Conservation (phyloP, 2,888 invertebrate species). For the Rosalia funebris region DNA sequence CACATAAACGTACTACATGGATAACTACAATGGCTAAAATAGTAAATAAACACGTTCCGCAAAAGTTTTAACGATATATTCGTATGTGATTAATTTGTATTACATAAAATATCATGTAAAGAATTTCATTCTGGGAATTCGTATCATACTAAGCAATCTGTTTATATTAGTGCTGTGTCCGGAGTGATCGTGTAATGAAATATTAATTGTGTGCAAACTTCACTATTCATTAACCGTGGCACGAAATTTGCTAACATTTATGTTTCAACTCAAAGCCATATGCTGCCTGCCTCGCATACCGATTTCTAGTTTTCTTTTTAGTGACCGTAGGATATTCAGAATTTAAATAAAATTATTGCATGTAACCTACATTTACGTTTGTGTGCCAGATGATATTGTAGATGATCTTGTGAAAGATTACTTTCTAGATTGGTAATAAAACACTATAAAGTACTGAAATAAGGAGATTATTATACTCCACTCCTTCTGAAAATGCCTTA, state of each 20-base stretch:
- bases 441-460: no score
- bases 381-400: no score
- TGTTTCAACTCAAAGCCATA: slow-evolving; percentile 1
- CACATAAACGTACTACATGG: no score
- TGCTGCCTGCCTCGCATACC: background rate
- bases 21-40: no score
- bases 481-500: no score
- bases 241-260: background rate
- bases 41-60: no score
- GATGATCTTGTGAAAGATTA: no score
- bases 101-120: background rate
- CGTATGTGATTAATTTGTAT: slow-evolving; percentile 3
- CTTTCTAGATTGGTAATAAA: no score
- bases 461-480: no score
- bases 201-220: slow-evolving; percentile 13
- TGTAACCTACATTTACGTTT: no score
- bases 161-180: background rate
- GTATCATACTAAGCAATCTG: slow-evolving; percentile 13
- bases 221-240: slow-evolving; percentile 12
- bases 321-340: no score
- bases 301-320: background rate
- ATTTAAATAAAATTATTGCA: background rate
- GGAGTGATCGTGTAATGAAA: slow-evolving; percentile 9
- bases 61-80: no score
- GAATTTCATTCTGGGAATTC: slow-evolving; percentile 11